Evolutionary conservation across 2,888 invertebrate species (phyloP), one percentile per base, ranked within the genome.

Genomic region (Ennomos fuscantarius): DNA sequence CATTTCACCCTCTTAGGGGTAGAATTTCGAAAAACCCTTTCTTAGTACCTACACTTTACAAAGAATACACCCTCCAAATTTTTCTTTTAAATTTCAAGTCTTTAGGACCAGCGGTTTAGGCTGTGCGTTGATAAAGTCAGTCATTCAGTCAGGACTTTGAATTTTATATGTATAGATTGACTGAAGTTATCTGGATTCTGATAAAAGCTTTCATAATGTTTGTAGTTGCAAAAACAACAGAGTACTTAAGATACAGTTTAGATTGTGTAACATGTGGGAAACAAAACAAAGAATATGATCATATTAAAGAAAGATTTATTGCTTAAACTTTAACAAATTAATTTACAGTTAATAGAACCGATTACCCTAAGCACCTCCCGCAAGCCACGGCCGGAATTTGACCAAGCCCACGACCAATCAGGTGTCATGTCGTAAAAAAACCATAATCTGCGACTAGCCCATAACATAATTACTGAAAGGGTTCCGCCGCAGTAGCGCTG

Each of bases 361-460:
- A 65, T 10, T 45, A 13, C 60, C 72, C 78, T 78, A 78, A 49
- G 49, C 66, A 64, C 69, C 68, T 0, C 63, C 75, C 70, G 44
- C 8, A 53, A 55, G 63, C 56, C 64, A 49, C 70, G 67, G 69
- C 53, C 55, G 66, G 64, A 49, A 56, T 55, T 13, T 57, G 71
- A 49, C 66, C 57, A 60, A 55, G 63, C 64, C 56, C 73, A 69
- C 62, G 62, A 66, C 72, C 71, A 62, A 24, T 55, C 69, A 64
- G 67, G 75, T 69, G 68, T 67, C 49, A 52, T 60, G 68, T 54
- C 44, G 63, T 56, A 66, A 65, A 69, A 70, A 62, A 62, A 72
- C 63, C 69, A 66, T 67, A 63, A 65, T 60, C 43, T 72, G 74
- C 74, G 70, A 74, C 84, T 85, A 85, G 84, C 84, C 85, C 84